Evolutionary conservation across 2,113 vertebrate species (phyloP).

Genomic region (Xiphophorus hellerii): DNA sequence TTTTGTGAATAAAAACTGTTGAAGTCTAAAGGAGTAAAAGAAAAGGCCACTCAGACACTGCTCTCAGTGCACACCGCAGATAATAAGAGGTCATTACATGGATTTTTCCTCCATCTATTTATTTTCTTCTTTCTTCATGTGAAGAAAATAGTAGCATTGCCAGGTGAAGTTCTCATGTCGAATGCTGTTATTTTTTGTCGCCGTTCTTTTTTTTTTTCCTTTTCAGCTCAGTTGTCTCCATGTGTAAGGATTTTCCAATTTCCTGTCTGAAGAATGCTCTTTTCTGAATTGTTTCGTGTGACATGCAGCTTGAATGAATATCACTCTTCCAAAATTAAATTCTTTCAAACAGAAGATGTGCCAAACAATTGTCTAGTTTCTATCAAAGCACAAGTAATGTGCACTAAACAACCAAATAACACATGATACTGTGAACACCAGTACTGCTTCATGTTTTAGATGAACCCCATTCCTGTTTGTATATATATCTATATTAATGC

Average conservation of each 20-base stretch:
- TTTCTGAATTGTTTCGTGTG: slow-evolving; percentile 25
- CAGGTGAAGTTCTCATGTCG: slow-evolving; percentile 15
- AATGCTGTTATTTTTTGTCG: slow-evolving; percentile 19
- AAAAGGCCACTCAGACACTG: not conserved
- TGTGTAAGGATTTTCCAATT: slow-evolving; percentile 36
- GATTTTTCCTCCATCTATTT: not conserved
- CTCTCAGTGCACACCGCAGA: not conserved
- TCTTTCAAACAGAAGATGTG: slow-evolving; percentile 19
- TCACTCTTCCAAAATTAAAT: slow-evolving; percentile 39
- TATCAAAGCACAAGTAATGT: slow-evolving; percentile 20
- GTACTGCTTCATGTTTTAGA: not conserved
- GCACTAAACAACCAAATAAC: slow-evolving; percentile 19
- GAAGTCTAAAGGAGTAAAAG: not conserved
- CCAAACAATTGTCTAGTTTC: slow-evolving; percentile 2
- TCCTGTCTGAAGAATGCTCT: slow-evolving; percentile 28
- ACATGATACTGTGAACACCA: slow-evolving; percentile 11
- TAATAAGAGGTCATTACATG: not conserved
- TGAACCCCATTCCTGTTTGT: slow-evolving; percentile 22
- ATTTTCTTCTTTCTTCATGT: not conserved
- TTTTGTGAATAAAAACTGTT: not conserved
- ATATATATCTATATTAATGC: not conserved
- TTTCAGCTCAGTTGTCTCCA: slow-evolving; percentile 13
- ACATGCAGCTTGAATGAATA: slow-evolving; percentile 17
- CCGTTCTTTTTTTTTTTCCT: no score
- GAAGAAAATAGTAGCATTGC: not conserved